Base-by-base conservation (phyloP, 2,888 invertebrate species). In the Spilosoma lubricipeda region DNA sequence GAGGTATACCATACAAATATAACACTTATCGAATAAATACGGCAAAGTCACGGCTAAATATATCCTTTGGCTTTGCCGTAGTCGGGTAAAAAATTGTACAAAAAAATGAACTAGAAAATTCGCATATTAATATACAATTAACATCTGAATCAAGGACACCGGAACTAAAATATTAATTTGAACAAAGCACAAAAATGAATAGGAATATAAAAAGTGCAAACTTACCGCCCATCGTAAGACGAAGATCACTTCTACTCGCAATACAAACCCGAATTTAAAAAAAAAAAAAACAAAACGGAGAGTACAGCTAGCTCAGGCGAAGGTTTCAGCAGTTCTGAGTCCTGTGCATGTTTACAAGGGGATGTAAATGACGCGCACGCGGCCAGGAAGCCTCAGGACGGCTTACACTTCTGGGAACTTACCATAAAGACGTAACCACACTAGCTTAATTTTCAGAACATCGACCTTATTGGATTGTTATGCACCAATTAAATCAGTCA, bases 291-390 rank as follows among this genome's bases (percentile, higher is more conserved):
- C 27, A 13, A 0, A 3, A 27, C n/a, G 11, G 9, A 3, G n/a
- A 13, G 23, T 59, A 13, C 56, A 59, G 11, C n/a, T 27, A 27
- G 11, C 3, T n/a, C 56, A 59, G 13, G 56, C 27, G 4, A 59
- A 56, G n/a, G 3, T 59, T 59, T n/a, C n/a, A 27, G n/a, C n/a
- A 3, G 56, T 3, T 59, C 56, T 59, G 56, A 11, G n/a, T 4
- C 0, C 13, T 0, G 27, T 11, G 0, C n/a, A 1, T 9, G 11
- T 0, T 8, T 56, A n/a, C n/a, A 59, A 11, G 3, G 3, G 3
- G 3, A 3, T 59, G 5, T 3, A 27, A 59, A 59, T 27, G 23
- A 3, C 11, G 27, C 56, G 56, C 56, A 59, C 13, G 56, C 56
- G 27, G 56, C 27, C 13, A n/a, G n/a, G 56, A 56, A 9, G 56